Base-by-base conservation (phyloP, 2,797 vertebrate genomes). In the Falco naumanni region DNA sequence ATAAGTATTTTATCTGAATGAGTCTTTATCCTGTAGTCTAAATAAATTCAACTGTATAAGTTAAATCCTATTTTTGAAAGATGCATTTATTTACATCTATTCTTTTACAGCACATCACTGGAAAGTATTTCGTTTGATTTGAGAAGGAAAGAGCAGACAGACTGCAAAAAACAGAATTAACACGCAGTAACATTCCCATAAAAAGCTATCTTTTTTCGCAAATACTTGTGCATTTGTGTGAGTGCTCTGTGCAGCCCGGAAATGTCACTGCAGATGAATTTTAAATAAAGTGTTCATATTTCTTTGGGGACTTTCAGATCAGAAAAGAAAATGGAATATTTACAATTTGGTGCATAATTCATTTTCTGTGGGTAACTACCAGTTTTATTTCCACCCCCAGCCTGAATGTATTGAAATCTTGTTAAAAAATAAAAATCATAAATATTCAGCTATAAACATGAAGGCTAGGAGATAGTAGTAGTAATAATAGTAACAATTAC, bases 281-380 rank as follows among this genome's bases (percentile, higher is more conserved):
- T 98, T 97, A 98, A 98, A 98, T 97, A 97, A 97, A 98, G 94
- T 95, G 83, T 95, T 98, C 97, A 68, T 96, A 98, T 98, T 97
- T 98, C 97, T 98, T 98, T 97, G 89, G 97, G 97, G 97, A 98
- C 80, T 97, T 97, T 97, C 94, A 96, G 94, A 98, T 98, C 97
- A 97, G 97, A 96, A 98, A 98, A 97, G 95, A 95, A 98, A 98
- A 98, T 98, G 79, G 97, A 98, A 98, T 98, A 98, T 98, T 98
- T 98, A 98, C 97, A 98, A 97, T 98, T 98, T 97, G 80, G 98
- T 98, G 94, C 97, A 98, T 98, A 98, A 98, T 98, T 98, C 97
- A 98, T 98, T 98, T 97, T 97, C 95, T 96, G 74, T 96, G 87
- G 68, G 82, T 94, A 97, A 97, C 96, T 97, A 96, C 74, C 24